Conservation (phyloP, 2,113 vertebrate species). For the Datnioides undecimradiatus region DNA sequence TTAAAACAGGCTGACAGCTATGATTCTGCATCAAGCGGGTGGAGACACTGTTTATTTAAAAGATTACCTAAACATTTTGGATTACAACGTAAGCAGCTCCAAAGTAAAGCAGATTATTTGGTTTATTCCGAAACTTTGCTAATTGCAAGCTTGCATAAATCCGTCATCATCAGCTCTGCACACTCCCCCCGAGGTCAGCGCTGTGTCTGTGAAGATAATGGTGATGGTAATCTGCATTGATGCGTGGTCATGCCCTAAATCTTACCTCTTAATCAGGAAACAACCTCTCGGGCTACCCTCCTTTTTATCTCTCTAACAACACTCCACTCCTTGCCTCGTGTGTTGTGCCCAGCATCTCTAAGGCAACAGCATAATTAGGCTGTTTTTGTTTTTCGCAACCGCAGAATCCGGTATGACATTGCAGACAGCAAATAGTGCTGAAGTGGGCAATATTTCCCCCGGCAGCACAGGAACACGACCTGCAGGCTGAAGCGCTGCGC, state of each 20-base stretch:
- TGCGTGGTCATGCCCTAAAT: slow-evolving; percentile 29
- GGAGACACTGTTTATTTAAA: background rate
- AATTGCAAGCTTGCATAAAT: slow-evolving; percentile 11
- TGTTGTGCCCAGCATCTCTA: slow-evolving; percentile 20
- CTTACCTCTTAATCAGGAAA: slow-evolving; percentile 42
- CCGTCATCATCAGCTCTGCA: background rate
- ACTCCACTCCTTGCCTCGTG: background rate
- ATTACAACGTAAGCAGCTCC: background rate
- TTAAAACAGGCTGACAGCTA: background rate
- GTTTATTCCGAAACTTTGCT: background rate
- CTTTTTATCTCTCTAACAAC: slow-evolving; percentile 43
- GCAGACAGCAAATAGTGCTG: slow-evolving; percentile 19
- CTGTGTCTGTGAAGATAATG: slow-evolving; percentile 33
- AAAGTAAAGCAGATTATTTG: background rate
- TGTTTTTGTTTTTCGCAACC: slow-evolving; percentile 32
- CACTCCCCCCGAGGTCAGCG: slow-evolving; percentile 8
- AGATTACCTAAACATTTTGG: background rate
- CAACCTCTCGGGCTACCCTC: slow-evolving; percentile 24
- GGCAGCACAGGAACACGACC: background rate
- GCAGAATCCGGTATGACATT: slow-evolving; percentile 46
- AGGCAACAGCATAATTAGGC: slow-evolving; percentile 41
- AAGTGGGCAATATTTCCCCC: slow-evolving; percentile 6
- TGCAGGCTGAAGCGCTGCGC: background rate
- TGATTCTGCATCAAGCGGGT: background rate
- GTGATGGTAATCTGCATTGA: slow-evolving; percentile 38